Percentiles rank a stretch among this genome's conserved stretches.
phyloP scores from a whole-genome alignment of 2,113 vertebrate species.

The Channa argus region DNA sequence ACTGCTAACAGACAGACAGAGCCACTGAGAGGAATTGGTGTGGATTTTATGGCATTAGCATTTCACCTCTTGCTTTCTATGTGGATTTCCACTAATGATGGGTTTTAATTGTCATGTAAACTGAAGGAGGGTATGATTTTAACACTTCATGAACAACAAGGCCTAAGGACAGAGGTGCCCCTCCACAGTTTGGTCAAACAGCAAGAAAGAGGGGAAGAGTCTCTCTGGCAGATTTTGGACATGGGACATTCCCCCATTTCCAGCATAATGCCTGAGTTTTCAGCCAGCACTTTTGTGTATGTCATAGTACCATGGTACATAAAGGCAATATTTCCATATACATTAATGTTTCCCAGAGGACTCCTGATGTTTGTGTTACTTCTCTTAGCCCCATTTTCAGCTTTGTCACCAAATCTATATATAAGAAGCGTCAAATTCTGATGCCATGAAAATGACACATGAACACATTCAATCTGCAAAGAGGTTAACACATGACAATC shows the following conservation, averaged over 20 bases:
- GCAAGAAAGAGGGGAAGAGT: too few relatives aligned
- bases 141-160: neutral
- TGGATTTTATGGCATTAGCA: too few relatives aligned
- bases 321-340: neutral
- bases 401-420: neutral
- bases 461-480: neutral
- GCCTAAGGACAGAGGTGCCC: neutral
- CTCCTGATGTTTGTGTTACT: neutral
- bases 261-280: neutral
- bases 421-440: neutral
- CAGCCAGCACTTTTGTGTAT: neutral
- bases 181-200: neutral
- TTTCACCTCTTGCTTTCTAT: too few relatives aligned
- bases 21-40: too few relatives aligned
- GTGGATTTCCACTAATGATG: neutral
- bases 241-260: too few relatives aligned
- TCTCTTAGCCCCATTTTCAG: neutral
- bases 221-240: too few relatives aligned
- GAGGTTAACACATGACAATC: neutral
- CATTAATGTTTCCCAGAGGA: too few relatives aligned
- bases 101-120: neutral
- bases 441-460: neutral
- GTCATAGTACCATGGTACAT: neutral
- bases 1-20: too few relatives aligned
- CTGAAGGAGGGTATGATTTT: neutral